These are phyloP conservation scores for Notechis scutatus DNA, from an alignment of 2,113 vertebrate species.

Conservation along the genomic window DNA sequence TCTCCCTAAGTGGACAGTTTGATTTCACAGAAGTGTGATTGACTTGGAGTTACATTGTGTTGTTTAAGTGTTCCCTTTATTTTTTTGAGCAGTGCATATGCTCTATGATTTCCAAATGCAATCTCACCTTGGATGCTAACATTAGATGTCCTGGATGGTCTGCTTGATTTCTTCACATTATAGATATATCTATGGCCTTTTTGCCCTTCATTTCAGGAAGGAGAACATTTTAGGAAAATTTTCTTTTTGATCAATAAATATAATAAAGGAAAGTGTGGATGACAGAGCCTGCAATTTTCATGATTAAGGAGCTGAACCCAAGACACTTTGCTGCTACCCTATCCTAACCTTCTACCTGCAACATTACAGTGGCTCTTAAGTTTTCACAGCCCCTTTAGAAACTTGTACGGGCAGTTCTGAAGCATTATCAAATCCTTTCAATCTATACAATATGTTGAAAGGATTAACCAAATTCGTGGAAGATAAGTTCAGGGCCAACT, in stretches of 20 bases:
- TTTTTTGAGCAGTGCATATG: background rate
- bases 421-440: background rate
- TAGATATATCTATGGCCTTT: background rate
- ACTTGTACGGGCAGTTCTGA: background rate
- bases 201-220: background rate
- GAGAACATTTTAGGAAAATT: background rate
- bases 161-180: background rate
- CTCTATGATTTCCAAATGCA: background rate
- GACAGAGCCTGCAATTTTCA: background rate
- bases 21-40: no score
- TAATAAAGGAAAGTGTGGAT: background rate
- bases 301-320: background rate
- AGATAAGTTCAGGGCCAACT: background rate
- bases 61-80: no score
- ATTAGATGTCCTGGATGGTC: background rate
- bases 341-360: background rate
- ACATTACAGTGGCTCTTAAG: background rate
- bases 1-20: no score
- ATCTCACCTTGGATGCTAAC: background rate
- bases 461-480: background rate
- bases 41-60: no score
- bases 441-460: background rate
- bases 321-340: background rate
- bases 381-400: background rate
- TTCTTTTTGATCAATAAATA: background rate